A percentile compares a stretch with the other conserved stretches of the same genome.
Conservation (phyloP, 2,888 invertebrate genomes). For the Dynastes hyllus region DNA sequence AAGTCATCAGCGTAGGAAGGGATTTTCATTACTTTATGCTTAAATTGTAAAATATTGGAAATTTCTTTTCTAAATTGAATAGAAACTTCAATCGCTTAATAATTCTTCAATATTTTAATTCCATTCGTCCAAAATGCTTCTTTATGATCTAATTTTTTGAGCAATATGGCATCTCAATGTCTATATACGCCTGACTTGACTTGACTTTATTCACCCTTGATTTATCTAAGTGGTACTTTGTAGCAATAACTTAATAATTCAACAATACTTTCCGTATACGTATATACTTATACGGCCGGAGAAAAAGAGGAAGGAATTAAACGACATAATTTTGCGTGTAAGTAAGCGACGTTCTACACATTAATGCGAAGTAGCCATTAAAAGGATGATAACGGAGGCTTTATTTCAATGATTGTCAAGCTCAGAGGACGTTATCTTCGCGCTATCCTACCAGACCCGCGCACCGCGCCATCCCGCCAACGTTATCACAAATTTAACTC, state of each 20-base stretch:
- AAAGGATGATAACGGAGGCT: conserved; percentile 66
- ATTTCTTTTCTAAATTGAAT: no score
- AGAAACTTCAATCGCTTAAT: no score
- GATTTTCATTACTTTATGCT: no score
- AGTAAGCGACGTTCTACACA: conserved; percentile 50
- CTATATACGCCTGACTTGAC: no score
- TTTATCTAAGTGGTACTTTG: conserved; percentile 10
- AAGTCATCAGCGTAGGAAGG: no score
- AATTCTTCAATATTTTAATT: no score
- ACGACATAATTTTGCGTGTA: conserved; percentile 38
- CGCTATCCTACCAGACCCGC: conserved; percentile 58
- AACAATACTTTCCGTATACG: not conserved
- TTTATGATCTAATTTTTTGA: no score
- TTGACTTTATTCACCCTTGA: not conserved
- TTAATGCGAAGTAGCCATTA: conserved; percentile 67
- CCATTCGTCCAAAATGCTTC: not conserved
- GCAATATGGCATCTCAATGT: no score
- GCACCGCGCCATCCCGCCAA: conserved; percentile 59
- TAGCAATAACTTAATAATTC: conserved; percentile 21
- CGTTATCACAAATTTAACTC: conserved; percentile 65
- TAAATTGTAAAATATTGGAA: no score
- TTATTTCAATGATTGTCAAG: conserved; percentile 71
- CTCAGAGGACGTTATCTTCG: conserved; percentile 66
- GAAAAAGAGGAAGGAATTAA: conserved; percentile 31
- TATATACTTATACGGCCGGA: not conserved